Evolutionary conservation across 2,888 invertebrate genomes (phyloP).

Genomic region (Axea sp.): DNA sequence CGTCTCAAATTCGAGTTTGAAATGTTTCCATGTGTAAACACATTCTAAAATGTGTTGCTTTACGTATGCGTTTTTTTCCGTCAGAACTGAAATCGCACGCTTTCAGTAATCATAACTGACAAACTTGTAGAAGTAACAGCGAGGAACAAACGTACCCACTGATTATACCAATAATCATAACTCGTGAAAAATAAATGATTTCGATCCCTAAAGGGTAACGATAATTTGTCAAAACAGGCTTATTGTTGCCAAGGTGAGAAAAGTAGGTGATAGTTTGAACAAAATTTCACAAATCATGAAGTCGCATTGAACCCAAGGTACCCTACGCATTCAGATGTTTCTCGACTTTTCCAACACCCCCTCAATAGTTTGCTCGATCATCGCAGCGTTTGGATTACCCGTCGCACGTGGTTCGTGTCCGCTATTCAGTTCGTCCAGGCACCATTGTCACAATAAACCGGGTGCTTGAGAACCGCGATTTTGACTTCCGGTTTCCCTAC

Average conservation of each 20-base stretch:
- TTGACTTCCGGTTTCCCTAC: conserved; percentile 46
- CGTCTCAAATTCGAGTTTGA: too few species aligned
- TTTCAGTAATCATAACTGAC: too few species aligned
- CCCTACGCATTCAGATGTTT: conserved; percentile 49
- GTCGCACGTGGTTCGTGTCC: conserved; percentile 59
- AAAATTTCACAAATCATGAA: conserved; percentile 3
- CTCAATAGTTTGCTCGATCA: conserved; percentile 43
- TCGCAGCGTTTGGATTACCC: conserved; percentile 48
- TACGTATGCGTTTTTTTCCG: too few species aligned
- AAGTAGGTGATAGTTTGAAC: not conserved
- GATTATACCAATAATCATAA: conserved; percentile 1
- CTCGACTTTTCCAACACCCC: conserved; percentile 43
- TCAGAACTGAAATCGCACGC: too few species aligned
- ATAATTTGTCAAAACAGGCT: conserved; percentile 8
- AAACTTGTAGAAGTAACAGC: not conserved
- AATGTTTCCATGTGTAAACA: too few species aligned
- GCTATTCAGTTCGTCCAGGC: conserved; percentile 64
- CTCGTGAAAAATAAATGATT: conserved; percentile 14
- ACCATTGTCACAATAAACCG: conserved; percentile 65
- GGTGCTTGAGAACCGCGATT: conserved; percentile 53
- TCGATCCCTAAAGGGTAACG: conserved; percentile 1
- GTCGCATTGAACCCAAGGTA: conserved; percentile 3
- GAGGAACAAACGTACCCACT: not conserved
- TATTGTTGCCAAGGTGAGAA: conserved; percentile 11
- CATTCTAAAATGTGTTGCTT: too few species aligned